Evolutionary conservation across 2,888 invertebrate genomes (phyloP).

Genomic region (Aporophyla lueneburgensis): DNA sequence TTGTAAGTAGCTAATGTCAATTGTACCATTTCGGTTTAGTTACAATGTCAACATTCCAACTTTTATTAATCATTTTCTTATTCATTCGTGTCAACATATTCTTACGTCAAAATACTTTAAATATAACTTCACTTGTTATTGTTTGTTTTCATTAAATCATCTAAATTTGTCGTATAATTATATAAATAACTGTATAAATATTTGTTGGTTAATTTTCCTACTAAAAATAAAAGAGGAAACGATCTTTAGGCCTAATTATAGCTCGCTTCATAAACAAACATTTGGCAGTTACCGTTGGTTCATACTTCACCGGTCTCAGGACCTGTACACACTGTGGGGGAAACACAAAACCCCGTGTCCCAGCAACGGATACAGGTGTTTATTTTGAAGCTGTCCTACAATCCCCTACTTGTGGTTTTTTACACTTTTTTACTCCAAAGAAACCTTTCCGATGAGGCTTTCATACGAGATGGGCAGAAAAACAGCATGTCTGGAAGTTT

Average conservation of each 20-base stretch:
- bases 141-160: background rate
- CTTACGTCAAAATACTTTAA: constrained; percentile 1
- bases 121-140: constrained; percentile 24
- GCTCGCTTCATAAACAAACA: background rate
- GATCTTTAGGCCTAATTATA: constrained; percentile 45
- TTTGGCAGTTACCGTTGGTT: constrained; percentile 17
- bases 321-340: constrained; percentile 19
- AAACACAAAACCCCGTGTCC: constrained; percentile 58
- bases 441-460: constrained; percentile 66
- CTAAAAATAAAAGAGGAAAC: constrained; percentile 10
- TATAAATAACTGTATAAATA: too few relatives aligned
- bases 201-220: background rate
- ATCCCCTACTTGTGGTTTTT: constrained; percentile 77
- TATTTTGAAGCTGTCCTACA: constrained; percentile 77
- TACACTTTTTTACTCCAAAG: constrained; percentile 68
- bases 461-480: constrained; percentile 42
- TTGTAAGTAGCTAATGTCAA: background rate
- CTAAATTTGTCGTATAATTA: background rate
- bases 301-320: constrained; percentile 18
- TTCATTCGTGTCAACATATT: constrained; percentile 6
- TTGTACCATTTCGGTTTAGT: constrained; percentile 13
- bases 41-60: constrained; percentile 10
- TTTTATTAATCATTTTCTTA: constrained; percentile 11
- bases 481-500: constrained; percentile 60
- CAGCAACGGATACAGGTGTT: constrained; percentile 86